Evolutionary conservation across 2,888 invertebrate species (phyloP), one percentile per base, ranked within the genome.

Genomic region (Macrophya annulata): DNA sequence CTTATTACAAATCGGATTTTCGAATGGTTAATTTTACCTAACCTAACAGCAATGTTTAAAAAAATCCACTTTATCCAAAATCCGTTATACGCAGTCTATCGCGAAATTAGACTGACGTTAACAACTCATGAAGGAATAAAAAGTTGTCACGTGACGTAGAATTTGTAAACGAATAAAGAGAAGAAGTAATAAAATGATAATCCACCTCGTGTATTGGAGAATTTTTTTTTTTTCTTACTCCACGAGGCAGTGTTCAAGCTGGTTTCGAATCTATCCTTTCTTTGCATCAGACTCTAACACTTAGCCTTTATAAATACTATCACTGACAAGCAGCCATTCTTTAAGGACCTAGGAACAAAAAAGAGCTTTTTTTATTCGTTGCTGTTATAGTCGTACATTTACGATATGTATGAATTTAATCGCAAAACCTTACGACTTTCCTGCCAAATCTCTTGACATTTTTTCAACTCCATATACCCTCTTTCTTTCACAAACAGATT

Each of bases 11-110:
- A 68, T 68, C 68, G 68, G 25, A 68, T 68, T 68, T 68, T 68
- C 55, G n/a, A 55, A 55, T n/a, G n/a, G 55, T 68, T 68, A 68
- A 68, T 68, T 68, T 37, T 21, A 68, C 65, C 25, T 10, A 31
- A 31, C 25, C 55, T 55, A 55, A n/a, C 55, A 8, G 55, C 55
- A n/a, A 6, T 17, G 51, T 51, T 51, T 51, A 5, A 17, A 17
- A 51, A 51, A 51, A 17, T 17, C n/a, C n/a, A 17, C n/a, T 55
- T 55, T 0, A 55, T 55, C 55, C 55, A 1, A 55, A 55, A 55
- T 55, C n/a, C n/a, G 55, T 55, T 31, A 31, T 31, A 55, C 55
- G n/a, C 55, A n/a, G 55, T 55, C n/a, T 8, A n/a, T 55, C 55
- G 55, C n/a, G 6, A 55, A 55, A 37, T 31, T 31, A 37, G 25